phyloP scores from a whole-genome alignment of 2,797 vertebrate genomes.

The Manis pentadactyla region DNA sequence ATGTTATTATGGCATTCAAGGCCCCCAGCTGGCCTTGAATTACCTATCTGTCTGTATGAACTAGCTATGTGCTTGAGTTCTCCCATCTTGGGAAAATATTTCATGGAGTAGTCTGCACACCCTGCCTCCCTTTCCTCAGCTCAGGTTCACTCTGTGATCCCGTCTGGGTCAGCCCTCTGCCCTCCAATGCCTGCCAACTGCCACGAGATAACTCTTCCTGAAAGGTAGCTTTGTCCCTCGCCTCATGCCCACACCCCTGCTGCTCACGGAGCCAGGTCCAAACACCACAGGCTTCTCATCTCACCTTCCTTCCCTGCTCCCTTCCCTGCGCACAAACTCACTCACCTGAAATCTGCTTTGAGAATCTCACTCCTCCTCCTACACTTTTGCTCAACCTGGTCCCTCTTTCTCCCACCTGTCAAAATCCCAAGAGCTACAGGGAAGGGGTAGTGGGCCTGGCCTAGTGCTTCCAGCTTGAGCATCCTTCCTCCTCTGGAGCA shows the following conservation, averaged over 20 bases:
- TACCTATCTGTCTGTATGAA: not conserved
- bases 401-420: not conserved
- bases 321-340: not conserved
- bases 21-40: not conserved
- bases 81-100: not conserved
- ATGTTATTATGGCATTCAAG: not conserved
- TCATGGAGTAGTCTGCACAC: not conserved
- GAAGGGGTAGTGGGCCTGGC: fast-evolving
- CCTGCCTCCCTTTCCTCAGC: not conserved
- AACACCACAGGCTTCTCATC: not conserved
- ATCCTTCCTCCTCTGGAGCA: not conserved
- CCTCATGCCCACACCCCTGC: not conserved
- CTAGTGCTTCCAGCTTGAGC: not conserved
- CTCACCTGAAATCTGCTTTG: not conserved
- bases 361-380: not conserved
- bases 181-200: no score
- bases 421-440: not conserved
- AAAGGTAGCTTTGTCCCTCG: not conserved
- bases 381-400: no score
- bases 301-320: not conserved
- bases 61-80: not conserved
- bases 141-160: not conserved
- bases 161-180: not conserved
- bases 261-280: not conserved
- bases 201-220: not conserved